Evolutionary conservation across 2,888 invertebrate genomes (phyloP).

Genomic region (Eristalis arbustorum): DNA sequence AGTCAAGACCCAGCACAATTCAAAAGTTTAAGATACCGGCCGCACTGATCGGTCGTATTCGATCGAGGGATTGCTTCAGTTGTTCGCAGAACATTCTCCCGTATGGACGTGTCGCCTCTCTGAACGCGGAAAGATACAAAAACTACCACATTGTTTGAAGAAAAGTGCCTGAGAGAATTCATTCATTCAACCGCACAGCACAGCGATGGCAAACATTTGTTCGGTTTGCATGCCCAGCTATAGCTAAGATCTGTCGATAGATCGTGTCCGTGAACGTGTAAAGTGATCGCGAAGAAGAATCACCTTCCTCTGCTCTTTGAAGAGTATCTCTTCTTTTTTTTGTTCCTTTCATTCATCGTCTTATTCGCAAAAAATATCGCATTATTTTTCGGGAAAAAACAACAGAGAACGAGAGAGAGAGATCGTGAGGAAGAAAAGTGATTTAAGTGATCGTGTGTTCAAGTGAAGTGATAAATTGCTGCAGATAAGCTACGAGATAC

Average conservation of each 20-base stretch:
- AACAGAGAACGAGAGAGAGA: not conserved
- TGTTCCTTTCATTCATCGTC: not conserved
- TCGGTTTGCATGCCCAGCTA: conserved; percentile 1
- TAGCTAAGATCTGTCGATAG: not conserved
- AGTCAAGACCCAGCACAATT: not conserved
- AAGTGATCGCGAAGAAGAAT: not conserved
- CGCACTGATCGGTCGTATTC: conserved; percentile 17
- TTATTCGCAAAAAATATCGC: not conserved
- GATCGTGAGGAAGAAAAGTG: conserved; percentile 29
- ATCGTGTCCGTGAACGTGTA: not conserved
- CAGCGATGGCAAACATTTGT: conserved; percentile 16
- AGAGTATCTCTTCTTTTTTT: not conserved
- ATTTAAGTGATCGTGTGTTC: conserved; percentile 57
- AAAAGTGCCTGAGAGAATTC: not conserved
- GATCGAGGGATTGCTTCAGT: conserved; percentile 72
- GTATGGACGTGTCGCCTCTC: conserved; percentile 71
- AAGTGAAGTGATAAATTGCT: conserved; percentile 49
- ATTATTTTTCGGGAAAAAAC: not conserved
- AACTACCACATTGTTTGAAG: not conserved
- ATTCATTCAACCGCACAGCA: not conserved
- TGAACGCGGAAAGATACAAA: conserved; percentile 19
- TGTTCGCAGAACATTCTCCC: conserved; percentile 73
- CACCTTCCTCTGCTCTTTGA: not conserved
- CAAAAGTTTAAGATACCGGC: conserved; percentile 55
- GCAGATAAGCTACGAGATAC: conserved; percentile 24